Evolutionary conservation across 2,888 invertebrate species (phyloP).

Genomic region (Drosophila suboccidentalis): DNA sequence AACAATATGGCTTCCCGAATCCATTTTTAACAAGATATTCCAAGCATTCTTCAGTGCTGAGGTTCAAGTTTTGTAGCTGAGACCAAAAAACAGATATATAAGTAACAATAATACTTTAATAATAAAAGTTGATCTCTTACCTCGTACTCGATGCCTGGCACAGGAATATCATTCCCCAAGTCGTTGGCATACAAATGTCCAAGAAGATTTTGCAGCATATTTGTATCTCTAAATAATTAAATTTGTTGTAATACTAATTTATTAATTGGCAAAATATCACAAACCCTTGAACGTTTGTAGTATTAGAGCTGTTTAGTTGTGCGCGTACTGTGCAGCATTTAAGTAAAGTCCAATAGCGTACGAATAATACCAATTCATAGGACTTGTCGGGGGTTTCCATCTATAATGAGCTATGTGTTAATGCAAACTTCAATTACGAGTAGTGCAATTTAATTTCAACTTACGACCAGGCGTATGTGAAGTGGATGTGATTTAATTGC

Average conservation of each 20-base stretch:
- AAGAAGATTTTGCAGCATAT: slow-evolving; percentile 56
- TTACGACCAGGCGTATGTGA: slow-evolving; percentile 59
- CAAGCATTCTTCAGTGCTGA: slow-evolving; percentile 51
- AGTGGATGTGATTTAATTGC: slow-evolving; percentile 58
- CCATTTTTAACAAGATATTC: slow-evolving; percentile 83
- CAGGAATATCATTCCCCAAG: slow-evolving; percentile 60
- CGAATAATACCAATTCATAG: slow-evolving; percentile 42
- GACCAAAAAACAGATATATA: not conserved
- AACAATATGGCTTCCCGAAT: slow-evolving; percentile 93
- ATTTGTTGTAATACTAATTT: not conserved
- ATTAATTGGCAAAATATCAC: not conserved
- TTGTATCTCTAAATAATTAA: slow-evolving; percentile 47
- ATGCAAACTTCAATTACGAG: too few species aligned
- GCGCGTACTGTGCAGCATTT: slow-evolving; percentile 62
- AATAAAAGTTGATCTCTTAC: slow-evolving; percentile 17
- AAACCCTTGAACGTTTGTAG: slow-evolving; percentile 46
- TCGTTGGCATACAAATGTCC: slow-evolving; percentile 61
- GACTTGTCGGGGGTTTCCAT: slow-evolving; percentile 45
- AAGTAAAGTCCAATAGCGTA: slow-evolving; percentile 61
- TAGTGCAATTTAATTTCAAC: slow-evolving; percentile 5
- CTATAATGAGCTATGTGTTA: slow-evolving; percentile 21
- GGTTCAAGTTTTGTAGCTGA: slow-evolving; percentile 46
- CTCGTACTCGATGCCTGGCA: slow-evolving; percentile 66
- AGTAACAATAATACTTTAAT: not conserved
- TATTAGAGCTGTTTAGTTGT: slow-evolving; percentile 33